Base-by-base conservation (phyloP, 2,888 invertebrate species). In the Stratiomys singularior region DNA sequence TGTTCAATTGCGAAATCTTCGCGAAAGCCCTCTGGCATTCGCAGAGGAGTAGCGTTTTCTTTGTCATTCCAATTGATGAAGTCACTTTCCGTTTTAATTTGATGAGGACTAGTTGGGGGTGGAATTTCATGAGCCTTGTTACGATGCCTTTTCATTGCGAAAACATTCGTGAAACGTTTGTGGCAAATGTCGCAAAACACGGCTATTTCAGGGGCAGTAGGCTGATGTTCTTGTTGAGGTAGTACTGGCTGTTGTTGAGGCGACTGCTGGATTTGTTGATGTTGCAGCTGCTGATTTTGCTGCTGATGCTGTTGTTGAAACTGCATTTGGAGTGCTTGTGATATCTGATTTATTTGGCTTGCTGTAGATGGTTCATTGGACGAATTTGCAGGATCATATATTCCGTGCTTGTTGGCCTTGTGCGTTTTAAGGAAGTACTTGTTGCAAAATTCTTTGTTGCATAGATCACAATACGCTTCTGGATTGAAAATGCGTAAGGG, bases 401-500 rank as follows among this genome's bases (percentile, higher is more conserved):
- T 96, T 30, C 97, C 97, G 87, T 99, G 98, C 85, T 97, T 98
- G 87, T 98, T 98, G 44, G 98, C 97, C 87, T 97, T 96, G 89
- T 99, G 98, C 78, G 98, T 98, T 88, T 98, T 98, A 28, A 99
- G 90, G 87, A 98, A 98, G 88, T 98, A 98, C 86, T 98, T 98
- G 89, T 98, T 98, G 89, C 98, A 98, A 88, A 99, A 99, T 88
- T 98, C 98, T 86, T 98, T 97, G 89, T 98, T 97, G 90, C 99
- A 99, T 79, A 98, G 90, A 85, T 97, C 96, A 87, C 99, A 99
- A 88, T 96, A 98, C 21, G 98, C 97, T 87, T 98, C 98, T 1
- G 95, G 96, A 88, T 98, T 98, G 87, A 98, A 98, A 83, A 98
- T 97, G 83, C 96, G 89, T 79, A 94, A 89, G 0, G 93, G 92